Evolutionary conservation across 2,797 vertebrate species (phyloP).

Genomic region (Onychomys arenicola): DNA sequence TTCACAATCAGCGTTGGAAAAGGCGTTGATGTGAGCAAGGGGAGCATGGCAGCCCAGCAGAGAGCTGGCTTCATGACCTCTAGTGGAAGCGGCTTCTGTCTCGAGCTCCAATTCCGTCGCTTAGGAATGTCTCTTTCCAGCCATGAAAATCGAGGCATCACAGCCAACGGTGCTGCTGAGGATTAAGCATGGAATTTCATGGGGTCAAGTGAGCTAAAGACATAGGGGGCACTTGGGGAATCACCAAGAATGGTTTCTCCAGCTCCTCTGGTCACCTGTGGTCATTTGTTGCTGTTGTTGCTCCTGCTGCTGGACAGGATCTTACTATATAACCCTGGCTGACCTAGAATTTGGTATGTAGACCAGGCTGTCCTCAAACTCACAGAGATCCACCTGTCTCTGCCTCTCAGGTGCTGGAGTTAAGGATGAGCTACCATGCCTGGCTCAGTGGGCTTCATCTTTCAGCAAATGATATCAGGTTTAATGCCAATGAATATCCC

Average conservation of each 20-base stretch:
- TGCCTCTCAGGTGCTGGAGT: neutral
- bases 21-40: fast-evolving
- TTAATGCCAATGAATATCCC: neutral
- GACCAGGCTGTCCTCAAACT: neutral
- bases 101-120: neutral
- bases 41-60: neutral
- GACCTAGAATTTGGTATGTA: neutral
- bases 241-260: neutral
- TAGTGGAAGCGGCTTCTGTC: neutral
- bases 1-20: neutral
- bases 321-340: neutral
- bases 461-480: neutral
- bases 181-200: neutral
- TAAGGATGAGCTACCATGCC: too few relatives aligned
- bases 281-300: neutral
- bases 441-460: neutral
- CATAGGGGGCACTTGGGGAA: fast-evolving
- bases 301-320: neutral
- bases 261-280: neutral
- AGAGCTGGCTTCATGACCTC: neutral
- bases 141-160: neutral
- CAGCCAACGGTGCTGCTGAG: neutral
- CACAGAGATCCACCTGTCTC: neutral
- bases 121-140: neutral
- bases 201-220: neutral